Evolutionary conservation across 2,797 vertebrate genomes (phyloP), one percentile per base, ranked within the genome.

Genomic region (Australoheros facetus): DNA sequence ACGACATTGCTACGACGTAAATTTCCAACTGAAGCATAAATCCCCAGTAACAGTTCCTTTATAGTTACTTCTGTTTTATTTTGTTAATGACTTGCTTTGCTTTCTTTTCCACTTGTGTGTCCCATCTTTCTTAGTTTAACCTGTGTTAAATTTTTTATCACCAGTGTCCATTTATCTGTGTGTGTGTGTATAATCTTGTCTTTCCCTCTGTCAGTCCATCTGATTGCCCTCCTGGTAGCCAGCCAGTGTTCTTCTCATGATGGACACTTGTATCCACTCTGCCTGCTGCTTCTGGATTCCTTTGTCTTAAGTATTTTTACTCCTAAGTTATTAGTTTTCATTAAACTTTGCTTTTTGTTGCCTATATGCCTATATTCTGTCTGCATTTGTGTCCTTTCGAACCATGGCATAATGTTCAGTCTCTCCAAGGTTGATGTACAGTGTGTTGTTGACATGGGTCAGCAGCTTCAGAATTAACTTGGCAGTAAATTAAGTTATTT

Each of bases 391-490:
- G 39, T 42, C n/a, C 7, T 62, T 62, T 62, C 2, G 37, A 42
- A 62, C 13, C 39, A 42, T 23, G 19, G 19, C 1, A 0, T 42
- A 21, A 16, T 23, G 32, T 62, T 42, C n/a, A 77, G 23, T 53
- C 70, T 78, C 10, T 55, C 48, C 19, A 16, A 5, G 5, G 60
- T 62, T 79, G 78, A 77, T 55, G 34, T 53, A 76, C 39, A 28
- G 56, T 8, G 17, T 77, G 77, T 42, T 32, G 60, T 76, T 85
- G 85, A 88, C 69, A 26, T 28, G 75, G 64, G 73, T 78, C 79
- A 86, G 71, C 53, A 75, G 23, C 42, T 77, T 75, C 42, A 21
- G 55, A 71, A 84, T 77, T 26, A 80, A 77, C n/a, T 60, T 73
- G 12, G 23, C 28, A 71, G 51, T 75, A 72, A 77, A 75, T 79